A percentile compares a stretch with the other conserved stretches of the same genome.
phyloP scores from a whole-genome alignment of 2,888 invertebrate genomes.

The Syritta pipiens region DNA sequence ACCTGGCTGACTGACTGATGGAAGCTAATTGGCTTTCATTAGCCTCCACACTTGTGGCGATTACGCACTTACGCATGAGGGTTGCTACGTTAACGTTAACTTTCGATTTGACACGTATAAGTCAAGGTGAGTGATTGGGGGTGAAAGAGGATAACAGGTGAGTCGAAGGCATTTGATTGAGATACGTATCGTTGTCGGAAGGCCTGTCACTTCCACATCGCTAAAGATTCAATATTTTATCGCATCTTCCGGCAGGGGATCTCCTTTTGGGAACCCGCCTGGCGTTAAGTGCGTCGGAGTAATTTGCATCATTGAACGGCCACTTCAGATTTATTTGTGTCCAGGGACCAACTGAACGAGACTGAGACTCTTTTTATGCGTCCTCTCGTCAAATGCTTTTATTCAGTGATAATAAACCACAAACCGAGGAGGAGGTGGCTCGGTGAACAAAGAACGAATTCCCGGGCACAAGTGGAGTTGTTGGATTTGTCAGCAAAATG shows the following conservation, averaged over 20 bases:
- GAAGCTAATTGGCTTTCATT: slow-evolving; percentile 69
- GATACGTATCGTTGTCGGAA: slow-evolving; percentile 29
- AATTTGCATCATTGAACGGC: slow-evolving; percentile 33
- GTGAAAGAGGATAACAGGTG: slow-evolving; percentile 27
- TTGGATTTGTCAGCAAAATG: slow-evolving; percentile 50
- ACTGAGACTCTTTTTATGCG: slow-evolving; percentile 6
- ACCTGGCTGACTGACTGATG: slow-evolving; percentile 62
- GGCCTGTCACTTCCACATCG: slow-evolving; percentile 27
- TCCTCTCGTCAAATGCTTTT: slow-evolving; percentile 3
- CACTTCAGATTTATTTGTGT: slow-evolving; percentile 21
- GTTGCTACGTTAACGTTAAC: slow-evolving; percentile 65
- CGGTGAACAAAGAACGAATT: slow-evolving; percentile 38
- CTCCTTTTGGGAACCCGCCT: no score
- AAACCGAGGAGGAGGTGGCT: slow-evolving; percentile 22
- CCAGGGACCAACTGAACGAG: slow-evolving; percentile 5
- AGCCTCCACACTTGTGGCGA: slow-evolving; percentile 67
- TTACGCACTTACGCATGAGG: slow-evolving; percentile 60
- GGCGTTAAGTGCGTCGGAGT: slow-evolving; percentile 5
- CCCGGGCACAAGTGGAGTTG: slow-evolving; percentile 22
- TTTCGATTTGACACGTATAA: slow-evolving; percentile 67
- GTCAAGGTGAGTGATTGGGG: slow-evolving; percentile 57
- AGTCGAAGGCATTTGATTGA: slow-evolving; percentile 44
- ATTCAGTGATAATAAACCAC: slow-evolving; percentile 15
- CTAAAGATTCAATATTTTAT: slow-evolving; percentile 9
- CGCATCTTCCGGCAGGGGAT: not conserved